A percentile compares a stretch with the other conserved stretches of the same genome.
phyloP scores from a whole-genome alignment of 2,797 vertebrate genomes.

The Paramormyrops hopkinsi region DNA sequence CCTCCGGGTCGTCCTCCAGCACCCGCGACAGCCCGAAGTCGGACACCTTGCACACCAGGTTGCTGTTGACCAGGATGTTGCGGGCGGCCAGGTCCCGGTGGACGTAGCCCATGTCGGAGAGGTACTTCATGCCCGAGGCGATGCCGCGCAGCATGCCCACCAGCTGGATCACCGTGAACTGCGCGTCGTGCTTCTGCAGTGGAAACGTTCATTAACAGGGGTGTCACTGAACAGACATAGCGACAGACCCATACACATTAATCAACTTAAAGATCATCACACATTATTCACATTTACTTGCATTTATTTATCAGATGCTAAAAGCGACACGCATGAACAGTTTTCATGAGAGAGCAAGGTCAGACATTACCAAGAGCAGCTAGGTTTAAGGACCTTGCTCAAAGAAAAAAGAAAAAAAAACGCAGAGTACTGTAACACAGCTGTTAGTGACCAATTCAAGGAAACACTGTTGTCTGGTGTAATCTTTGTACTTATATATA shows the following conservation, averaged over 20 bases:
- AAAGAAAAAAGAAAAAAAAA: background rate
- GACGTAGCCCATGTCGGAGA: constrained; percentile 94
- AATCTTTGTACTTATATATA: background rate
- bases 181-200: constrained; percentile 87
- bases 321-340: background rate
- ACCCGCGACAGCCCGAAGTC: constrained; percentile 93
- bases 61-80: constrained; percentile 88
- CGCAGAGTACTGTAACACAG: background rate
- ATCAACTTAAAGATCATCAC: background rate
- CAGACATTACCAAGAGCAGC: background rate
- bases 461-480: background rate
- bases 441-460: background rate
- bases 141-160: constrained; percentile 69
- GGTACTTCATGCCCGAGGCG: constrained; percentile 80
- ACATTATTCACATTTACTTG: background rate
- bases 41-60: constrained; percentile 91
- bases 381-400: background rate
- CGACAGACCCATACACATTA: background rate
- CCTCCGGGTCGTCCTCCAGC: constrained; percentile 88
- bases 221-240: background rate
- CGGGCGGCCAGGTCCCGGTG: constrained; percentile 93
- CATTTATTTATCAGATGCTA: background rate
- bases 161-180: constrained; percentile 90
- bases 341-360: background rate
- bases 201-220: background rate